A percentile compares a stretch with the other conserved stretches of the same genome.
Evolutionary conservation across 2,113 vertebrate species (phyloP).

Genomic region (Anseranas semipalmata): DNA sequence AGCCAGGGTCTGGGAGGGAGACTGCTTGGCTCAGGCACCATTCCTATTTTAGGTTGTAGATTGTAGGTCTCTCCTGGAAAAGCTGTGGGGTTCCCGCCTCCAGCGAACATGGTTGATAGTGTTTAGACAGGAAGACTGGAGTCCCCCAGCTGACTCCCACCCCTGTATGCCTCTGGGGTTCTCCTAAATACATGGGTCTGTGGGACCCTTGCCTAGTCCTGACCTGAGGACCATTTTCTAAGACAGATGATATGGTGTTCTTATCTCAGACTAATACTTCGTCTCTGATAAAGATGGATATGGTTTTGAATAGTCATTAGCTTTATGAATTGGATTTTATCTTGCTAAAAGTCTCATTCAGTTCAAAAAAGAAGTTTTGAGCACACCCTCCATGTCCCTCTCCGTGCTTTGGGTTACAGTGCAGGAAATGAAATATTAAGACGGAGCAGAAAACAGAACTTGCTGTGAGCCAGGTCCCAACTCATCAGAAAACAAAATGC

Average conservation of each 20-base stretch:
- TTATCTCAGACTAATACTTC: not conserved
- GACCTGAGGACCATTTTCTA: not conserved
- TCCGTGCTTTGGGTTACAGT: not conserved
- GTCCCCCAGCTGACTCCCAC: not conserved
- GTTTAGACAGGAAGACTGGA: not conserved
- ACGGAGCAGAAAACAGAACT: not conserved
- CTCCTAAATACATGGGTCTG: not conserved
- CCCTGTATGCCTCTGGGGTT: not conserved
- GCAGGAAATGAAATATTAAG: not conserved
- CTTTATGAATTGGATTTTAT: not conserved
- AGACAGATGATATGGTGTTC: rapidly evolving
- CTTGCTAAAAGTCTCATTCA: not conserved
- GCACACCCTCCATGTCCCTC: not conserved
- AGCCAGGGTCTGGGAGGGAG: not conserved
- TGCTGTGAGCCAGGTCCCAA: not conserved
- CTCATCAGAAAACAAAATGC: not conserved
- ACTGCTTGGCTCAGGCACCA: not conserved
- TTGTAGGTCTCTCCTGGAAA: not conserved
- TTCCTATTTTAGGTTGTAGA: not conserved
- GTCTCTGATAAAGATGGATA: not conserved
- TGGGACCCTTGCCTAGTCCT: not conserved
- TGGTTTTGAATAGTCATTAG: not conserved
- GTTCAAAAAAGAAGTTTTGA: not conserved
- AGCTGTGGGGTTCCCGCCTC: not conserved
- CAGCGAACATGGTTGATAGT: not conserved